A percentile compares a stretch with the other conserved stretches of the same genome.
Evolutionary conservation across 2,888 invertebrate genomes (phyloP).

Genomic region (Diaphora mendica): DNA sequence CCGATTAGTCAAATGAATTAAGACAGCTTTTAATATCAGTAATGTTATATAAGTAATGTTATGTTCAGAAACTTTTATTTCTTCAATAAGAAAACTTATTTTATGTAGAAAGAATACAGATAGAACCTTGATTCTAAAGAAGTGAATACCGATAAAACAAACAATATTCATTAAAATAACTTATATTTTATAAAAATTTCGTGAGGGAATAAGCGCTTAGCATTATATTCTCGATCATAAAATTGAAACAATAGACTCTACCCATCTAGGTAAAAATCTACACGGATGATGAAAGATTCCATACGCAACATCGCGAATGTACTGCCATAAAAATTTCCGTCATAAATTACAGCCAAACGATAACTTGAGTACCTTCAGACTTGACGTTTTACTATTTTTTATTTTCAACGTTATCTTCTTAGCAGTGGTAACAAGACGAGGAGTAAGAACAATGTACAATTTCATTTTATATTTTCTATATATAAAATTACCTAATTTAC

Average conservation of each 20-base stretch:
- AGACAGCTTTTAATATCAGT: background rate
- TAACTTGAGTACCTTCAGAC: constrained; percentile 37
- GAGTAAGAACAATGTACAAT: constrained; percentile 44
- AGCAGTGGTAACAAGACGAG: constrained; percentile 28
- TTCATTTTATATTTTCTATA: constrained; percentile 42
- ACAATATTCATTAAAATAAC: constrained; percentile 15
- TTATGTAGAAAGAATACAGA: background rate
- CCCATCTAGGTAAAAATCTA: constrained; percentile 33
- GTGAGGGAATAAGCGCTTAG: constrained; percentile 19
- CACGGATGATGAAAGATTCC: constrained; percentile 41
- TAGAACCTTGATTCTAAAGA: background rate
- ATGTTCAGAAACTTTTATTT: background rate
- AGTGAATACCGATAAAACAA: background rate
- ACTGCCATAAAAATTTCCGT: constrained; percentile 41
- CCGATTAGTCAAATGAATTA: background rate
- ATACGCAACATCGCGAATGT: constrained; percentile 35
- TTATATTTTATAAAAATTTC: constrained; percentile 16
- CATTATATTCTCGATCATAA: constrained; percentile 30
- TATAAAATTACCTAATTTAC: constrained; percentile 52
- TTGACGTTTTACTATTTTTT: constrained; percentile 43
- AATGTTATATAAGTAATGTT: background rate
- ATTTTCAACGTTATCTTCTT: constrained; percentile 26
- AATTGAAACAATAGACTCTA: constrained; percentile 39
- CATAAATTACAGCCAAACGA: constrained; percentile 41
- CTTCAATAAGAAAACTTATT: background rate